phyloP scores from a whole-genome alignment of 1,140 invertebrate genomes.

The Drosophila murphyi region DNA sequence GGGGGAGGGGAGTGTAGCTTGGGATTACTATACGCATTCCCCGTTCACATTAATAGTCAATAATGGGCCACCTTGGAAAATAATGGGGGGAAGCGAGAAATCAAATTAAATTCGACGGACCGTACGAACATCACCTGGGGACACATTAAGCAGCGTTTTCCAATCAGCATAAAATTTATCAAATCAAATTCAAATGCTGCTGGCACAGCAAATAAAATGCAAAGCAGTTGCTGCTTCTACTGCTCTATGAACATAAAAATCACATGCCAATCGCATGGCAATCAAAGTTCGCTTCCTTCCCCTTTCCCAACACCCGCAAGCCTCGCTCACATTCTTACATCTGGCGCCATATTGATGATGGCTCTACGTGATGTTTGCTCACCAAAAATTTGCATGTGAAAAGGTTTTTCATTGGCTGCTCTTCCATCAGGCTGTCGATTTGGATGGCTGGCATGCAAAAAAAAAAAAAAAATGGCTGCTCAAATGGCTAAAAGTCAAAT shows the following conservation, averaged over 20 bases:
- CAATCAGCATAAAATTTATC: slow-evolving; percentile 83
- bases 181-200: slow-evolving; percentile 76
- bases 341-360: slow-evolving; percentile 58
- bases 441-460: slow-evolving; percentile 11
- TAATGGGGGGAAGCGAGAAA: slow-evolving; percentile 43
- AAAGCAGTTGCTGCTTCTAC: slow-evolving; percentile 45
- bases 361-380: slow-evolving; percentile 68
- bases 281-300: slow-evolving; percentile 49
- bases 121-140: slow-evolving; percentile 55
- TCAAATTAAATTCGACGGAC: slow-evolving; percentile 40
- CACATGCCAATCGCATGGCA: slow-evolving; percentile 65
- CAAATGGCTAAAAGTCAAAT: slow-evolving; percentile 41
- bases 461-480: slow-evolving; percentile 13
- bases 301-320: not conserved
- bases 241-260: slow-evolving; percentile 56
- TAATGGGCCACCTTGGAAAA: slow-evolving; percentile 79
- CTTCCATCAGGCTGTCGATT: slow-evolving; percentile 56
- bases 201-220: slow-evolving; percentile 61
- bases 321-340: not conserved
- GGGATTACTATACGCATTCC: slow-evolving; percentile 60
- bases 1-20: not conserved
- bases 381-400: slow-evolving; percentile 76
- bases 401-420: slow-evolving; percentile 51
- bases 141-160: slow-evolving; percentile 79
- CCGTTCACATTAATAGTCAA: slow-evolving; percentile 71